A percentile compares a stretch with the other conserved stretches of the same genome.
Conservation (phyloP, 2,888 invertebrate species). For the Eurytoma californica region DNA sequence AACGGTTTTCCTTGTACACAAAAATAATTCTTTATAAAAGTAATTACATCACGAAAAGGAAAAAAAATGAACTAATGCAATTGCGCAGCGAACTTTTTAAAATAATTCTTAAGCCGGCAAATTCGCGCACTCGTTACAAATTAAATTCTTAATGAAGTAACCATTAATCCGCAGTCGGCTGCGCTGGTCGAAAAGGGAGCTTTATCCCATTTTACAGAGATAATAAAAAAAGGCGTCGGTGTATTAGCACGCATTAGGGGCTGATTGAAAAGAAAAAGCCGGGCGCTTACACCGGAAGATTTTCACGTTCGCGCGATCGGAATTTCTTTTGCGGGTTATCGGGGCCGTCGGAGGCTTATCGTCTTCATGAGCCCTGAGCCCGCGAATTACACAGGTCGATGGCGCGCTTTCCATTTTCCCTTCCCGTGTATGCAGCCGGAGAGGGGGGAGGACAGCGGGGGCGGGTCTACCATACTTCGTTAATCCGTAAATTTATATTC, state of each 20-base stretch:
- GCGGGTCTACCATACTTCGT: constrained; percentile 48
- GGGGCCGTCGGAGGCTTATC: constrained; percentile 48
- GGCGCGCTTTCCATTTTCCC: constrained; percentile 18
- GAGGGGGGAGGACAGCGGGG: no score
- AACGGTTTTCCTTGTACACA: no score
- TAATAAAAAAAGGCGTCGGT: not conserved
- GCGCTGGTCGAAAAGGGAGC: not conserved
- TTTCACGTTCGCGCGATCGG: constrained; percentile 1
- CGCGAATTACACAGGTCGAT: constrained; percentile 54
- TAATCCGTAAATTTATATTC: constrained; percentile 61
- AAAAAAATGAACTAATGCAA: no score
- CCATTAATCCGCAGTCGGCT: not conserved
- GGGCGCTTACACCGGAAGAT: constrained; percentile 1
- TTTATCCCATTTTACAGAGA: not conserved
- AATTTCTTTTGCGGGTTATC: constrained; percentile 33
- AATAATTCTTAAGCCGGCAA: no score
- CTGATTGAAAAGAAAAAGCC: constrained; percentile 26
- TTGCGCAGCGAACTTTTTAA: no score
- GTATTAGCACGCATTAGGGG: constrained; percentile 15
- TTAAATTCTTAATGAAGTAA: not conserved
- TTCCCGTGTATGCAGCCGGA: not conserved
- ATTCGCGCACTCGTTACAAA: not conserved
- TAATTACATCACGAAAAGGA: no score
- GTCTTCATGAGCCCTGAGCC: constrained; percentile 48
- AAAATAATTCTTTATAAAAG: no score